These are phyloP conservation scores for Erethizon dorsatum DNA, from an alignment of 2,797 vertebrate genomes.

Conservation along the genomic window DNA sequence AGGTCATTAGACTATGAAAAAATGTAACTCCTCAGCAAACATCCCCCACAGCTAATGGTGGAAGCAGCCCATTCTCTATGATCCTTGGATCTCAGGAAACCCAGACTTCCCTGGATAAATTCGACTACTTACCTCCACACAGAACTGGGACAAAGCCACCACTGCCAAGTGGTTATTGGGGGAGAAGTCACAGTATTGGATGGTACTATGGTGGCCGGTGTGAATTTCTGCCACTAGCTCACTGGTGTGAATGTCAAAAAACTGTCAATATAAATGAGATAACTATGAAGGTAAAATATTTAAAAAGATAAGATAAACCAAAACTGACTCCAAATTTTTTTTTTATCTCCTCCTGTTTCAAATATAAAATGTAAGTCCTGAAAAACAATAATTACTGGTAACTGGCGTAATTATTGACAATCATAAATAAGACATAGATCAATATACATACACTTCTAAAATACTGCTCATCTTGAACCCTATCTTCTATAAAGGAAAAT, in stretches of 20 bases:
- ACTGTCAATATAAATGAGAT: slow-evolving; percentile 89
- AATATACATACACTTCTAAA: slow-evolving; percentile 44
- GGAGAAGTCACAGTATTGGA: slow-evolving; percentile 96
- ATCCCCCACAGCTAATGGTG: neutral
- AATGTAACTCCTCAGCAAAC: slow-evolving; percentile 53
- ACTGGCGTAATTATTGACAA: slow-evolving; percentile 16
- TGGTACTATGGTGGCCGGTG: slow-evolving; percentile 92
- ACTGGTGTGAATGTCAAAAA: slow-evolving; percentile 92
- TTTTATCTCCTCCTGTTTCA: slow-evolving; percentile 34
- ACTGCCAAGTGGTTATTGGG: slow-evolving; percentile 94
- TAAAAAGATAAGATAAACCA: neutral
- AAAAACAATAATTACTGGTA: slow-evolving; percentile 50
- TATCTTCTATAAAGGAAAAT: slow-evolving; percentile 66
- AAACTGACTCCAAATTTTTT: slow-evolving; percentile 49
- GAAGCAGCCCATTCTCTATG: neutral
- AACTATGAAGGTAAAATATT: slow-evolving; percentile 20
- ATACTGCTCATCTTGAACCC: slow-evolving; percentile 48
- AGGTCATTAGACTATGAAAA: slow-evolving; percentile 61
- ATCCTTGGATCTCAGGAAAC: neutral
- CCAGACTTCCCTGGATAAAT: neutral
- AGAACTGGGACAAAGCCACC: slow-evolving; percentile 95
- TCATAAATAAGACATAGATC: slow-evolving; percentile 53
- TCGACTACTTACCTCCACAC: slow-evolving; percentile 93
- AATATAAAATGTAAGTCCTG: slow-evolving; percentile 43
- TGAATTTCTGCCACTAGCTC: slow-evolving; percentile 92